Evolutionary conservation across 2,113 vertebrate genomes (phyloP), one percentile per base, ranked within the genome.

Genomic region (Microcebus jonahi): DNA sequence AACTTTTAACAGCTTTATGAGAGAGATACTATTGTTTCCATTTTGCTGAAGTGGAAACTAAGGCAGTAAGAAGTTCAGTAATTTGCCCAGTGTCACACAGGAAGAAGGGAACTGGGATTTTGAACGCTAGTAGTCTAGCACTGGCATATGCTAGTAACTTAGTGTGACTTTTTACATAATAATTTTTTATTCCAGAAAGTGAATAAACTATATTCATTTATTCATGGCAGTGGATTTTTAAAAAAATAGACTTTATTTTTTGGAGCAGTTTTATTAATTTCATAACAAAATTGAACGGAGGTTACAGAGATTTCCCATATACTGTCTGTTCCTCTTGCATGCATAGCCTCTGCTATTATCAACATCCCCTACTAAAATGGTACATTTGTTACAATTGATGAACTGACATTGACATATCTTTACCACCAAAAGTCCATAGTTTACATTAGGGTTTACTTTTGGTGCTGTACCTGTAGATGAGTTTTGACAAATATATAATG

Each of bases 101-200:
- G 42, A 88, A 90, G 39, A 81, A 27, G 29, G 87, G 25, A 86
- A 85, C 29, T 88, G 48, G 45, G 13, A 85, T 90, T 96, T 93
- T 93, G 79, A 95, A 67, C 27, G 25, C 48, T 86, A 12, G 57
- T 39, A 79, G 45, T 94, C n/a, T 88, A 70, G 55, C 31, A 59
- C 95, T 36, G 85, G 21, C 36, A 17, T 70, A 14, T 93, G 13
- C 42, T 96, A 50, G 91, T 23, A 73, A 89, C 20, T 95, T 21
- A 48, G 55, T 67, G 27, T 88, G 53, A 94, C 82, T 61, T 95
- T 80, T 88, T 94, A 48, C 12, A 25, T 92, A 91, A 76, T 94
- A 29, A 45, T 77, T 95, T 83, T 80, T 29, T 95, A 67, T 79
- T 68, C 20, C 29, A 91, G 67, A 73, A 68, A 91, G 36, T 77